Percentiles rank a stretch among this genome's conserved stretches.
These are phyloP conservation scores for Enteromius viviparus DNA, from an alignment of 2,797 vertebrate species.

Conservation along the genomic window DNA sequence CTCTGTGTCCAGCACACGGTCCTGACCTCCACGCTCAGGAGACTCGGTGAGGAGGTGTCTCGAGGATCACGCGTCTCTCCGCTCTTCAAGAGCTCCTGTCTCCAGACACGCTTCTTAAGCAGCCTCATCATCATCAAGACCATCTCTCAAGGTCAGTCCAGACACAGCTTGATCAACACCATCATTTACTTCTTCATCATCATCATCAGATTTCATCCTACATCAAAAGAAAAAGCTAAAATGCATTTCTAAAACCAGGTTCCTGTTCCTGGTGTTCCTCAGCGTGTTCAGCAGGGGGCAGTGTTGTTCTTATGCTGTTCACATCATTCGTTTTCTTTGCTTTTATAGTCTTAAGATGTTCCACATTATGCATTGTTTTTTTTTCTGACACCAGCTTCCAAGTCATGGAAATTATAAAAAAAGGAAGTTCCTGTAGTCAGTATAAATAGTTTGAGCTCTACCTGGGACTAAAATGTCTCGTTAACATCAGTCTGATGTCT, in stretches of 20 bases:
- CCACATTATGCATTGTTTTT: background rate
- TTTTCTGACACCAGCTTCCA: background rate
- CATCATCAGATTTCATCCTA: too few relatives aligned
- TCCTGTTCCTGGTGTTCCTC: background rate
- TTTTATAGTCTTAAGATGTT: background rate
- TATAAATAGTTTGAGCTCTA: background rate
- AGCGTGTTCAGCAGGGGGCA: constrained; percentile 52
- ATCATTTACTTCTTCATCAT: too few relatives aligned
- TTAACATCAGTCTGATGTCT: background rate
- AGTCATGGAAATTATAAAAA: background rate
- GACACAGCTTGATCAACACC: too few relatives aligned
- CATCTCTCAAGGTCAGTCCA: constrained; percentile 80
- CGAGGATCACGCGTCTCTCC: constrained; percentile 70
- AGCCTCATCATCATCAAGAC: constrained; percentile 87
- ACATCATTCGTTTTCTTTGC: background rate
- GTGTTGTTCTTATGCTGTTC: background rate
- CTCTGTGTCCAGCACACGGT: constrained; percentile 47
- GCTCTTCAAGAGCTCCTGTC: constrained; percentile 81
- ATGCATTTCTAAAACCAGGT: too few relatives aligned
- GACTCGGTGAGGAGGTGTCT: constrained; percentile 85
- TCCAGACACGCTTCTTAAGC: constrained; percentile 82
- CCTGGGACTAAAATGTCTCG: background rate
- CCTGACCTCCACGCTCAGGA: constrained; percentile 82
- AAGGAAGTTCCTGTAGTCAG: background rate
- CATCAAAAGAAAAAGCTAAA: too few relatives aligned